These are phyloP conservation scores for Lacerta viridis DNA, from an alignment of 2,797 vertebrate species.

Conservation along the genomic window DNA sequence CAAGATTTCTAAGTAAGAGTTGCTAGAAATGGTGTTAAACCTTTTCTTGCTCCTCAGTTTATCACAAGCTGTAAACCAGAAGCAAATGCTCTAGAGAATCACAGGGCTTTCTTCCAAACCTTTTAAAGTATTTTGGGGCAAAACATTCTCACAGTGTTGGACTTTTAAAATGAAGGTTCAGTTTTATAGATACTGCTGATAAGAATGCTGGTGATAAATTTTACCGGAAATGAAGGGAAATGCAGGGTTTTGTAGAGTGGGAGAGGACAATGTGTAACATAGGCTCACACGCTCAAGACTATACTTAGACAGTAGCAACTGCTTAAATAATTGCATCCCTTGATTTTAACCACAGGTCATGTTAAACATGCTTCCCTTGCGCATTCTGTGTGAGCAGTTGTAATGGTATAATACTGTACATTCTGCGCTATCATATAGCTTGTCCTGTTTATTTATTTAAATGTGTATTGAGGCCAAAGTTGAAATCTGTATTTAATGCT, in stretches of 20 bases:
- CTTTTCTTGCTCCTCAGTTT: neutral
- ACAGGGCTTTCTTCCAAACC: slow-evolving; percentile 3
- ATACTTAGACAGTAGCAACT: neutral
- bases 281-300: neutral
- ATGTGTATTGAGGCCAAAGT: neutral
- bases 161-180: slow-evolving; percentile 24
- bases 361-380: neutral
- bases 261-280: neutral
- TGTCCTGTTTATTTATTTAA: neutral
- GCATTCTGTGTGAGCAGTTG: neutral
- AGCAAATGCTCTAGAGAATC: neutral
- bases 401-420: neutral
- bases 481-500: neutral
- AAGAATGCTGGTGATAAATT: neutral
- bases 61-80: neutral
- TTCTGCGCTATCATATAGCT: neutral
- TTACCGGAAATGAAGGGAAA: neutral
- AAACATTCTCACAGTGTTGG: neutral
- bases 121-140: neutral
- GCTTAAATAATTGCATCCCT: neutral
- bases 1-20: slow-evolving; percentile 15
- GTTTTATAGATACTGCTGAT: neutral
- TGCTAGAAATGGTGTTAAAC: neutral
- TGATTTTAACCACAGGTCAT: neutral
- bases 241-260: neutral